Conservation (phyloP, 2,113 vertebrate species). For the Phalacrocorax brasilianus region DNA sequence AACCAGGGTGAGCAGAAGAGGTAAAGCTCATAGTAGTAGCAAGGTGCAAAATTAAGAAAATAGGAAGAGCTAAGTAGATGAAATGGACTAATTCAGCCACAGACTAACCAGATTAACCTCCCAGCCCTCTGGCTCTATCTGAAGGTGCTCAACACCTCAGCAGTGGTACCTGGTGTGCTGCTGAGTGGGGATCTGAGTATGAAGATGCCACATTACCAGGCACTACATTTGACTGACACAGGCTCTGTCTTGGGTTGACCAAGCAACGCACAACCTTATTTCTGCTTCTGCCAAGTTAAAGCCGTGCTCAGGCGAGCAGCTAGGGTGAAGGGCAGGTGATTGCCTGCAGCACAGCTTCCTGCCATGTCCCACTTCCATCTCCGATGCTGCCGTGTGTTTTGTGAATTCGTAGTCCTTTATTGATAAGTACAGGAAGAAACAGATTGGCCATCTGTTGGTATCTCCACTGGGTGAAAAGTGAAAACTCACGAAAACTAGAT, state of each 20-base stretch:
- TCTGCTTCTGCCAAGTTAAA: background rate
- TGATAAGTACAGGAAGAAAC: background rate
- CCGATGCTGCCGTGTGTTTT: background rate
- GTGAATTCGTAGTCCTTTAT: background rate
- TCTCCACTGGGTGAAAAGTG: background rate
- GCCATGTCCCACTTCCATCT: background rate
- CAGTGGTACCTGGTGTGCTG: accelerated
- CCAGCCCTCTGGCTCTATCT: background rate
- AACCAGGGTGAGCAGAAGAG: background rate
- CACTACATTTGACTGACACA: background rate
- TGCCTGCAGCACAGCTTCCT: background rate
- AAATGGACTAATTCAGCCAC: background rate
- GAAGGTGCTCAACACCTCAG: background rate
- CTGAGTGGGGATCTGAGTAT: background rate
- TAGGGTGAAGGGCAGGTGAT: background rate
- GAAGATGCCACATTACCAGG: background rate
- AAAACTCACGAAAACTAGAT: background rate
- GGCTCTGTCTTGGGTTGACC: background rate
- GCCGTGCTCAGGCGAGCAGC: background rate
- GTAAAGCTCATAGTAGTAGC: background rate
- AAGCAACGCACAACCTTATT: background rate
- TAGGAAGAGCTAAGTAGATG: background rate
- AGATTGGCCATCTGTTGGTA: background rate
- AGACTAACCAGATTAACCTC: background rate
- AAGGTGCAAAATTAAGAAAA: background rate